phyloP scores from a whole-genome alignment of 1,140 invertebrate species.

The Bombus consobrinus region DNA sequence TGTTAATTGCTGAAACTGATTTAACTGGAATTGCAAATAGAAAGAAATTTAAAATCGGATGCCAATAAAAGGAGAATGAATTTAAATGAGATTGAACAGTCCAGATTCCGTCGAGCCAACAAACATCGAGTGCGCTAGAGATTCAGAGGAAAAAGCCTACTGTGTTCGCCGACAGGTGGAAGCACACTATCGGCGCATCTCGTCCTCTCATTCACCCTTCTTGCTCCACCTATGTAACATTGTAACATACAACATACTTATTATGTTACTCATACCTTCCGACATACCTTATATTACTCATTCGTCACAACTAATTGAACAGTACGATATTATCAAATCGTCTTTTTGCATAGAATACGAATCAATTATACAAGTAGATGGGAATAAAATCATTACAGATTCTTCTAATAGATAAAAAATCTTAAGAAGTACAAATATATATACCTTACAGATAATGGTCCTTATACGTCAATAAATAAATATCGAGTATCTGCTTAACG shows the following conservation, averaged over 20 bases:
- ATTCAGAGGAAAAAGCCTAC: conserved; percentile 51
- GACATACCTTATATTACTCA: not conserved
- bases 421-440: not conserved
- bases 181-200: conserved; percentile 63
- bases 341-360: not conserved
- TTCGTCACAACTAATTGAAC: not conserved
- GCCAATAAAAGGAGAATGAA: not conserved
- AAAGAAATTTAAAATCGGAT: not conserved
- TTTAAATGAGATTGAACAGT: not conserved
- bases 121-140: conserved; percentile 17
- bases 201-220: conserved; percentile 4
- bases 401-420: not conserved
- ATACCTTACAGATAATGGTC: too few species aligned
- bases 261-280: not conserved
- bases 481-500: not conserved
- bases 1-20: not conserved
- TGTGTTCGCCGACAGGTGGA: conserved; percentile 65
- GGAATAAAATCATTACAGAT: too few species aligned
- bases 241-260: not conserved
- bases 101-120: not conserved
- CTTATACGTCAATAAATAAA: too few species aligned
- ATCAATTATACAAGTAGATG: not conserved
- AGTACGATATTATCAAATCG: not conserved
- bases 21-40: not conserved
- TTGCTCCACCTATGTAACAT: conserved; percentile 10